Percentiles rank a stretch among this genome's conserved stretches.
These are phyloP conservation scores for Halocaridina rubra DNA, from an alignment of 2,888 invertebrate species.

Conservation along the genomic window DNA sequence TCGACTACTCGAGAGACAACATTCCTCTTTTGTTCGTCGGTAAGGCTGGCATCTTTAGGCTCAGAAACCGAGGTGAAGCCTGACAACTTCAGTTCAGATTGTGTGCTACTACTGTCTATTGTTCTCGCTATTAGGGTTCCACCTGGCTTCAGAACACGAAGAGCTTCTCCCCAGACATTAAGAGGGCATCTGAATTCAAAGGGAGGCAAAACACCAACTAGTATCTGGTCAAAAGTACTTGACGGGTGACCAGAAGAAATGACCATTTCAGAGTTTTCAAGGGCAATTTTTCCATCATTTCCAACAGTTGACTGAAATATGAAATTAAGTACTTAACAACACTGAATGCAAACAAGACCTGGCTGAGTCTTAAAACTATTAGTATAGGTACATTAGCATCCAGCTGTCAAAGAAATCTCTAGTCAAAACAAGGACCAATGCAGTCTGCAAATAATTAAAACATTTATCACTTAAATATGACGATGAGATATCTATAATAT, in stretches of 20 bases:
- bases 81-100: conserved; percentile 46
- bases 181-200: conserved; percentile 22
- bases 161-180: conserved; percentile 37
- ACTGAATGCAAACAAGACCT: no score
- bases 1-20: conserved; percentile 2
- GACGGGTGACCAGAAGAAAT: conserved; percentile 28
- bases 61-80: conserved; percentile 49
- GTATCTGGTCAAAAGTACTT: conserved; percentile 46
- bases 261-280: conserved; percentile 60
- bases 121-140: conserved; percentile 43
- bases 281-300: conserved; percentile 45
- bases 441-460: no score
- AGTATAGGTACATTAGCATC: no score
- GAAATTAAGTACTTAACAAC: no score
- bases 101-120: background rate
- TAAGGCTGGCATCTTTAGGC: conserved; percentile 39
- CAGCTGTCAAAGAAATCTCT: no score
- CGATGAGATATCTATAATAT: no score
- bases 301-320: conserved; percentile 60
- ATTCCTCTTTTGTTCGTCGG: conserved; percentile 46
- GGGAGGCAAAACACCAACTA: conserved; percentile 55
- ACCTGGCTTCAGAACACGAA: conserved; percentile 53
- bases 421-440: no score
- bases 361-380: no score
- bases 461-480: no score